A percentile compares a stretch with the other conserved stretches of the same genome.
Conservation (phyloP, 2,888 invertebrate species). For the Chouioia cunea region DNA sequence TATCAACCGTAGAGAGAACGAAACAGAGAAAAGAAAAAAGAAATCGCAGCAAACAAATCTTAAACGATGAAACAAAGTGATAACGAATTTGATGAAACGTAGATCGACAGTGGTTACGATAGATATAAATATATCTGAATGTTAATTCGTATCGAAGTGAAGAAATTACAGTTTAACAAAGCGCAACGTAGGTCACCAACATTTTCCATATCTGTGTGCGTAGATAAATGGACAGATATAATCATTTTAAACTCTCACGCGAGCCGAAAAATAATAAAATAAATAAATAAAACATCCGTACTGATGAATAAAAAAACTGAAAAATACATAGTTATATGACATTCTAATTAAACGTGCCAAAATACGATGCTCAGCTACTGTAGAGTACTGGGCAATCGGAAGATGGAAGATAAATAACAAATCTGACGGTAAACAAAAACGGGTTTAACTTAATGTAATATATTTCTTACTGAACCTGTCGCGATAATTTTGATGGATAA, state of each 20-base stretch:
- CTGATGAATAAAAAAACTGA: slow-evolving; percentile 48
- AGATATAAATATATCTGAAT: slow-evolving; percentile 7
- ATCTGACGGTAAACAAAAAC: background rate
- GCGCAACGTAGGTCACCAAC: slow-evolving; percentile 2
- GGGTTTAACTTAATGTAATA: slow-evolving; percentile 16
- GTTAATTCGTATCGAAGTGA: background rate
- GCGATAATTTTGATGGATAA: background rate
- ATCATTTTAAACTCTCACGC: too few relatives aligned
- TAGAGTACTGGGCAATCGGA: slow-evolving; percentile 19
- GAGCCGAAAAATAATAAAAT: slow-evolving; percentile 30
- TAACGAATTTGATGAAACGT: slow-evolving; percentile 14
- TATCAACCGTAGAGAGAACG: background rate
- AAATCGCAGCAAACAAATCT: too few relatives aligned
- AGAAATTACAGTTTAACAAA: background rate
- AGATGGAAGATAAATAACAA: slow-evolving; percentile 16
- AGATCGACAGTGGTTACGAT: background rate
- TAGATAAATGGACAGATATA: slow-evolving; percentile 25
- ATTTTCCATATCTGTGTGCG: slow-evolving; percentile 24
- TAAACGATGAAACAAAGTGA: background rate
- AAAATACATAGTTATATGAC: slow-evolving; percentile 51
- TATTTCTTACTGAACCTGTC: slow-evolving; percentile 19
- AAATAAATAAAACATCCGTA: slow-evolving; percentile 62
- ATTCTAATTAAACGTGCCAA: slow-evolving; percentile 68
- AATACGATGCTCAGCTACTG: slow-evolving; percentile 62
- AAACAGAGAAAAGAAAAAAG: background rate